These are phyloP conservation scores for Hybos culiciformis DNA, from an alignment of 2,888 invertebrate species.

Conservation along the genomic window DNA sequence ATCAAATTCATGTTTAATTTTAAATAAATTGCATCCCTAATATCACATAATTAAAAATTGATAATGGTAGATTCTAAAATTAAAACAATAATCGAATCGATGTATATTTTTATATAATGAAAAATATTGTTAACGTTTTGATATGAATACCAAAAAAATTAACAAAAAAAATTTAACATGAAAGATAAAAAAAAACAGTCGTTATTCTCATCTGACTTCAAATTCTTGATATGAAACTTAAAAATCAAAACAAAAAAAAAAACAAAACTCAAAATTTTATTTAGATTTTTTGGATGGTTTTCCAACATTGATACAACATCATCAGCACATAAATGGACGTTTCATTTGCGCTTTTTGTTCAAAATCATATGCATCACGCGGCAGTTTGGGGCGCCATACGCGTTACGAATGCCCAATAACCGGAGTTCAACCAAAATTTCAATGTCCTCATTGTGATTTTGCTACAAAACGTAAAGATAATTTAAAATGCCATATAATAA, in stretches of 20 bases:
- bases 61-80: too few relatives aligned
- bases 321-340: conserved; percentile 9
- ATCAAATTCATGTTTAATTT: too few relatives aligned
- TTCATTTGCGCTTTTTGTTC: conserved; percentile 20
- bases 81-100: conserved; percentile 2
- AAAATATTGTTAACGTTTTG: neutral
- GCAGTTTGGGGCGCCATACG: conserved; percentile 47
- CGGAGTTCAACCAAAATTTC: conserved; percentile 55
- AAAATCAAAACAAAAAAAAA: conserved; percentile 12
- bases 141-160: neutral
- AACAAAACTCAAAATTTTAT: conserved; percentile 4
- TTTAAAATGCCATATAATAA: conserved; percentile 49
- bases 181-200: conserved; percentile 11
- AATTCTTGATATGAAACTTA: conserved; percentile 13
- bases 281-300: conserved; percentile 7
- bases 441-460: conserved; percentile 54
- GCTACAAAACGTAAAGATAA: conserved; percentile 56
- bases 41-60: too few relatives aligned
- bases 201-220: too few relatives aligned
- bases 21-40: too few relatives aligned
- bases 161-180: too few relatives aligned
- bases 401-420: conserved; percentile 56
- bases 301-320: conserved; percentile 7
- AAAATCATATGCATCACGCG: conserved; percentile 26
- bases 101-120: neutral